Evolutionary conservation across 2,113 vertebrate species (phyloP).

Genomic region (Himantopus leucocephalus): DNA sequence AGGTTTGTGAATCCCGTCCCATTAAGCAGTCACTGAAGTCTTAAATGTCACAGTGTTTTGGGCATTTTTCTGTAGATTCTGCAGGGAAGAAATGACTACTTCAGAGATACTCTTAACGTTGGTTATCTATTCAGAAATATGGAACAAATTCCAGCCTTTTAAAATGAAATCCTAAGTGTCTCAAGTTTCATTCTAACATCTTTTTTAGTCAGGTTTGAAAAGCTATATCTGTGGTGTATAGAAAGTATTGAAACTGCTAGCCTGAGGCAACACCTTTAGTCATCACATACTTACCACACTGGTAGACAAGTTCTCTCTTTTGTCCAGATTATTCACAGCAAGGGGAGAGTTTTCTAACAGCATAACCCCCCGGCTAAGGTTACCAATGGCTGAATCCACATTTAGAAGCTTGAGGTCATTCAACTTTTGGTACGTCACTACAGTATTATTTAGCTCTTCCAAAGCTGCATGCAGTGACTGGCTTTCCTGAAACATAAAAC

Average conservation of each 20-base stretch:
- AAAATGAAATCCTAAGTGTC: background rate
- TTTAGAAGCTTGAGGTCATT: conserved; percentile 73
- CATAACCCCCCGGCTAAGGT: conserved; percentile 68
- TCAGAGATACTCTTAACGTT: background rate
- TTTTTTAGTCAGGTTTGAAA: background rate
- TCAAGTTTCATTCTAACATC: background rate
- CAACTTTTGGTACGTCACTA: conserved; percentile 58
- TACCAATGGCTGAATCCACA: conserved; percentile 69
- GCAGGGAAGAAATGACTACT: background rate
- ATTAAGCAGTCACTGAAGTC: background rate
- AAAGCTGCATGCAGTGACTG: conserved; percentile 67
- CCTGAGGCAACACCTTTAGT: background rate
- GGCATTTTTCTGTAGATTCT: background rate
- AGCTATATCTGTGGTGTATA: background rate
- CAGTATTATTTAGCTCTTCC: conserved; percentile 73
- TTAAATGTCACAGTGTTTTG: background rate
- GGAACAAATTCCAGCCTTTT: background rate
- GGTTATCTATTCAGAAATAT: background rate
- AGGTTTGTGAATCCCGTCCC: background rate
- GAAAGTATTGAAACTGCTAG: background rate
- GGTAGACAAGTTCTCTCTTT: conserved; percentile 51
- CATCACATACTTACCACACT: conserved; percentile 45
- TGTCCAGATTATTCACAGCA: conserved; percentile 53
- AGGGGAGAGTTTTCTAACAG: conserved; percentile 66
- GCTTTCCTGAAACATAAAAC: conserved; percentile 72